Evolutionary conservation across 1,140 invertebrate genomes (phyloP), one percentile per base, ranked within the genome.

Genomic region (Brachionus manjavacas): DNA sequence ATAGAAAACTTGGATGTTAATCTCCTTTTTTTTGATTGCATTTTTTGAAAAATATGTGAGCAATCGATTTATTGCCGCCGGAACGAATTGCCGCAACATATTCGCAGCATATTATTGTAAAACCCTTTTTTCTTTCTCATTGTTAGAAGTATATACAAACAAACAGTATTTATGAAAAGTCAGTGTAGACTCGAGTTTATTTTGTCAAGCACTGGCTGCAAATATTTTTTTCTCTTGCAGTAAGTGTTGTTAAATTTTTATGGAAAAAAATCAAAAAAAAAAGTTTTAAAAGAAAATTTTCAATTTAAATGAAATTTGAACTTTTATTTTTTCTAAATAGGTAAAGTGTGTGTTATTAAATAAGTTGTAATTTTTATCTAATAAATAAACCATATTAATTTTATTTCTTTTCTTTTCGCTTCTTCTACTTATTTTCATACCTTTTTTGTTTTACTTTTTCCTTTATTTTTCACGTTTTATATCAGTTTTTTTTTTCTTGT

Each of bases 41-140:
- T 64, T 64, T 64, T 64, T 64, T 64, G 12, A 64, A 64, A 23
- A 55, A 55, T 55, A 55, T 55, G 52, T 55, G 6, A 0, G 52
- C 52, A 55, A 55, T 55, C 14, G 52, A 55, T 55, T 55, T 55
- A 55, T 20, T 20, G n/a, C 52, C 52, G 52, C 52, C 52, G 52
- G 16, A 55, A 55, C 52, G 52, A 55, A 55, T 55, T 55, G 52
- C 52, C 52, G n/a, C 14, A 55, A 55, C 52, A 55, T 55, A 55
- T 55, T 68, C 12, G 64, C 64, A 68, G 64, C 64, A 68, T 68
- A 68, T 68, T 68, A 68, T 12, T 68, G 64, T 68, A 68, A 68
- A 68, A 68, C 23, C 64, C 64, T 68, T 68, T 68, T 66, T 68
- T 28, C 28, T 68, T 68, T 8, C 9, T 28, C 3, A 31, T 35